Evolutionary conservation across 2,797 vertebrate genomes (phyloP).

Genomic region (Lepilemur septentrionalis): DNA sequence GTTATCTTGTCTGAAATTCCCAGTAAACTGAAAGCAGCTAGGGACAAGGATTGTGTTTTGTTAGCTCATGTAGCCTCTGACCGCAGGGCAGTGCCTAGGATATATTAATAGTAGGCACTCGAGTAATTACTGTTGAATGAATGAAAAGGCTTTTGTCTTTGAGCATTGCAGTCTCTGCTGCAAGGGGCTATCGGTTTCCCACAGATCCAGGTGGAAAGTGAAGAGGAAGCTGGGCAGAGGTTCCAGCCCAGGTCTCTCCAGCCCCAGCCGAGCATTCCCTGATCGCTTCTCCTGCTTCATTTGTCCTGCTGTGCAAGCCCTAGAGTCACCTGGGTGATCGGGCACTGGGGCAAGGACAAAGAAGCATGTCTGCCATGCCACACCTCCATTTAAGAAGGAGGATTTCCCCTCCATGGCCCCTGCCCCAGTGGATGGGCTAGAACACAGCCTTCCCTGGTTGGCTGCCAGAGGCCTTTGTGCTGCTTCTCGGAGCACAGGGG

Average conservation of each 20-base stretch:
- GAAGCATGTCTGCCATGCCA: background rate
- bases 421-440: background rate
- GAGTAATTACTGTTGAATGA: background rate
- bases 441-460: background rate
- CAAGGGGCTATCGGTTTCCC: background rate
- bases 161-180: background rate
- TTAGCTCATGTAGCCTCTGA: background rate
- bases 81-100: background rate
- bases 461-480: background rate
- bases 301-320: background rate
- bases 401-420: background rate
- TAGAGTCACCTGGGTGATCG: background rate
- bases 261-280: background rate
- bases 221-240: background rate
- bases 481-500: background rate
- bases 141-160: background rate
- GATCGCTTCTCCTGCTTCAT: background rate
- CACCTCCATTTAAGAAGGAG: background rate
- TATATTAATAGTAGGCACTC: background rate
- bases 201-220: background rate
- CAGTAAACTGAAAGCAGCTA: background rate
- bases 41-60: background rate
- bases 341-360: background rate
- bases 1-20: background rate
- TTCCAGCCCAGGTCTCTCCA: background rate